Conservation (phyloP, 2,113 vertebrate species). For the Leptodactylus fuscus region DNA sequence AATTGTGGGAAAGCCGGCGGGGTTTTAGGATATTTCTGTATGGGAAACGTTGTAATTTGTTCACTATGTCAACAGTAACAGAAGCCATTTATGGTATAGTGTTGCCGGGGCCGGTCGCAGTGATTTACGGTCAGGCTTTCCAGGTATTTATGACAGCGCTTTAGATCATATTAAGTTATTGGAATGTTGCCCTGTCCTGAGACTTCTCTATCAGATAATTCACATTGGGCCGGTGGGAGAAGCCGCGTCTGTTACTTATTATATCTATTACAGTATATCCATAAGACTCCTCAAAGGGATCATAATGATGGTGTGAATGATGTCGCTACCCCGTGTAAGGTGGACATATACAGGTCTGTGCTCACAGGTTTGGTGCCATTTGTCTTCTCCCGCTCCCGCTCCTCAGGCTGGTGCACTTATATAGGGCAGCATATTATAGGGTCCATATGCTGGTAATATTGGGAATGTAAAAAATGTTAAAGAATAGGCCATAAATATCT, state of each 20-base stretch:
- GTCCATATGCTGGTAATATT: too few species aligned
- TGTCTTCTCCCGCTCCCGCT: too few species aligned
- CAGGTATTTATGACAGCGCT: background rate
- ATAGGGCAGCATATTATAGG: too few species aligned
- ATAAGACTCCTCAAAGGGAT: background rate
- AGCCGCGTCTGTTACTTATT: background rate
- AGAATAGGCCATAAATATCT: too few species aligned
- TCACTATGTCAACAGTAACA: slow-evolving; percentile 9
- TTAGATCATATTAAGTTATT: background rate
- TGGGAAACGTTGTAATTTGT: slow-evolving; percentile 40
- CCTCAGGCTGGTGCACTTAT: too few species aligned
- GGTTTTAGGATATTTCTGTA: slow-evolving; percentile 38
- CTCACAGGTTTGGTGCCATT: too few species aligned
- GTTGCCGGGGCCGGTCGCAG: background rate
- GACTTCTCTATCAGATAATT: background rate
- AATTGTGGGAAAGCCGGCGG: slow-evolving; percentile 24
- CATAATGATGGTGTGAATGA: background rate
- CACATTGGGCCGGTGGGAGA: background rate
- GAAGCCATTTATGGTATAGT: slow-evolving; percentile 22
- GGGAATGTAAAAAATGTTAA: too few species aligned
- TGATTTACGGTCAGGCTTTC: background rate
- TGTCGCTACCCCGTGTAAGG: too few species aligned
- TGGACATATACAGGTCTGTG: too few species aligned
- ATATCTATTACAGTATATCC: too few species aligned
- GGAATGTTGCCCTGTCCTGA: background rate